phyloP scores from a whole-genome alignment of 1,140 invertebrate species.

The Chrysomallon squamiferum region DNA sequence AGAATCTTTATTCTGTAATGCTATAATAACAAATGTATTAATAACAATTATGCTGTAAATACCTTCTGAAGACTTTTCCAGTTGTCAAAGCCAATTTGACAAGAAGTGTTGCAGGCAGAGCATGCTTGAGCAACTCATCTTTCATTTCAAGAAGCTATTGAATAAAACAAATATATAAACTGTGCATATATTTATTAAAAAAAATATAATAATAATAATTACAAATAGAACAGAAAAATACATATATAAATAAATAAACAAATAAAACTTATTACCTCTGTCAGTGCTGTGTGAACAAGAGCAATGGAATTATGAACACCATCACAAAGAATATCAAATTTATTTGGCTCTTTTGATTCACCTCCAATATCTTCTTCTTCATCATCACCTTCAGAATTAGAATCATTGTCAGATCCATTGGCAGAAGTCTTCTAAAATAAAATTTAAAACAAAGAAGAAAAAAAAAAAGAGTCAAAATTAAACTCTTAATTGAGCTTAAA shows the following conservation, averaged over 20 bases:
- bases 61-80: conserved; percentile 61
- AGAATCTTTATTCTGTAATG: no score
- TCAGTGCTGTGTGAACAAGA: conserved; percentile 48
- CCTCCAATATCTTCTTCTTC: conserved; percentile 40
- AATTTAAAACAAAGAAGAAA: no score
- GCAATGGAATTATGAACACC: conserved; percentile 54
- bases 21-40: no score
- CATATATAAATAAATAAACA: no score
- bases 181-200: no score
- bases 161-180: not conserved
- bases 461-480: no score
- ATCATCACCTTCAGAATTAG: conserved; percentile 39
- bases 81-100: conserved; percentile 54
- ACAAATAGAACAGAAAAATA: no score
- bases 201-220: no score
- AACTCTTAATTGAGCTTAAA: not conserved
- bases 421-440: not conserved
- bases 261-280: conserved; percentile 57
- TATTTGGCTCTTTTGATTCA: conserved; percentile 47
- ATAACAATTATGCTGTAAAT: no score
- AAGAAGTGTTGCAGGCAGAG: conserved; percentile 57
- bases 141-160: conserved; percentile 59
- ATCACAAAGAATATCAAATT: conserved; percentile 60
- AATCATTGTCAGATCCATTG: conserved; percentile 19
- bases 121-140: conserved; percentile 59